Conservation (phyloP, 2,888 invertebrate genomes). For the Apeira syringaria region DNA sequence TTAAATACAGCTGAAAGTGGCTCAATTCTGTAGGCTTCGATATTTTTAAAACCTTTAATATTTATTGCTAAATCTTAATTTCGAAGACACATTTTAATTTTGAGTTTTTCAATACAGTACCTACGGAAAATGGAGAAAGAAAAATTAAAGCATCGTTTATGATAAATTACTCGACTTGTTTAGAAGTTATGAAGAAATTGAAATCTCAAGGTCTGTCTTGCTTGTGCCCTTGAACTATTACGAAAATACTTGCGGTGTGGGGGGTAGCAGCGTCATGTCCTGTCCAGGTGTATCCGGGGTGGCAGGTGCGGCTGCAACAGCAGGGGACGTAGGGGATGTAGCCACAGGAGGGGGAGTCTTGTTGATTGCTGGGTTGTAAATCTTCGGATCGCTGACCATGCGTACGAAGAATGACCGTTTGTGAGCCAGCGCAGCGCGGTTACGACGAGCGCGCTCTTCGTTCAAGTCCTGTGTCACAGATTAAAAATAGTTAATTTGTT, state of each 20-base stretch:
- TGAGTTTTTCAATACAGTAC: too few relatives aligned
- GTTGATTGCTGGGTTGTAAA: conserved; percentile 96
- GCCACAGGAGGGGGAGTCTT: conserved; percentile 87
- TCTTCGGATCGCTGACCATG: conserved; percentile 98
- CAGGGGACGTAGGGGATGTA: conserved; percentile 78
- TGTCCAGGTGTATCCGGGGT: conserved; percentile 60
- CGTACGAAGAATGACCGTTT: conserved; percentile 98
- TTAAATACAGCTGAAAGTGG: too few relatives aligned
- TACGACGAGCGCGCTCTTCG: conserved; percentile 88
- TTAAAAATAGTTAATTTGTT: background rate
- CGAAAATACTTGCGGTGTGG: conserved; percentile 67
- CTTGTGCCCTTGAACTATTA: too few relatives aligned
- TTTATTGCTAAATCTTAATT: too few relatives aligned
- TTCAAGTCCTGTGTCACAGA: conserved; percentile 84
- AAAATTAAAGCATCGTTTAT: too few relatives aligned
- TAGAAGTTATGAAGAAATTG: too few relatives aligned
- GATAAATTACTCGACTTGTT: too few relatives aligned
- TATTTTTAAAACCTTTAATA: too few relatives aligned
- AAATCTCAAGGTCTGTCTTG: too few relatives aligned
- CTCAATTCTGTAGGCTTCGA: too few relatives aligned
- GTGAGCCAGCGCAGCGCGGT: conserved; percentile 92
- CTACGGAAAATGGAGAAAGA: too few relatives aligned
- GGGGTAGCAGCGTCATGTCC: conserved; percentile 42
- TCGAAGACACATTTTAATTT: too few relatives aligned
- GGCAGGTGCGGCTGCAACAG: conserved; percentile 59